A percentile compares a stretch with the other conserved stretches of the same genome.
phyloP scores from a whole-genome alignment of 2,797 vertebrate species.

The Lagothrix lagotricha region DNA sequence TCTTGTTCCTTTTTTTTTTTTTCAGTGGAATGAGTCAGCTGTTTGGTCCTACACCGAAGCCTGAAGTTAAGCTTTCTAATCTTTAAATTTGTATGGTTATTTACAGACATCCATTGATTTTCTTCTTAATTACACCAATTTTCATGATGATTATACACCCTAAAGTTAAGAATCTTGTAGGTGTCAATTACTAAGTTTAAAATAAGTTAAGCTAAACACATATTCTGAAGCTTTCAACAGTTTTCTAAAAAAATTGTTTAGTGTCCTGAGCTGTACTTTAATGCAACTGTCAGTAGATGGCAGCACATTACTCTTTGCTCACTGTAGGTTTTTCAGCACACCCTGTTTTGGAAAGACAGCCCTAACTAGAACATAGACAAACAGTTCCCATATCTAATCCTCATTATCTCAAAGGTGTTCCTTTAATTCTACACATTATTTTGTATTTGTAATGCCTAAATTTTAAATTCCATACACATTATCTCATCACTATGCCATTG shows the following conservation, averaged over 20 bases:
- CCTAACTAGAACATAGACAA: not conserved
- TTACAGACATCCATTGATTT: not conserved
- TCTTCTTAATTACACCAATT: not conserved
- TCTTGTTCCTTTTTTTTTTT: not conserved
- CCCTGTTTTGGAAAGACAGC: not conserved
- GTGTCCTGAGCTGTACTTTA: not conserved
- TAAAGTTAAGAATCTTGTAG: not conserved
- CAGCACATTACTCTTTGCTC: slow-evolving; percentile 47
- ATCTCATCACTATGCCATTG: not conserved
- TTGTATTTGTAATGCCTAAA: not conserved
- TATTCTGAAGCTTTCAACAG: not conserved
- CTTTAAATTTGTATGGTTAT: not conserved
- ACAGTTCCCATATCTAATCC: not conserved
- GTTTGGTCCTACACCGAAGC: not conserved
- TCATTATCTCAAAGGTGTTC: not conserved
- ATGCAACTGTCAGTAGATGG: slow-evolving; percentile 60
- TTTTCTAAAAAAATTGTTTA: not conserved
- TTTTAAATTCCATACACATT: not conserved
- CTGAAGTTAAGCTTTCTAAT: not conserved
- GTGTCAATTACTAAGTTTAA: not conserved
- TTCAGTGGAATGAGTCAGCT: not conserved
- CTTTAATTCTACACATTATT: slow-evolving; percentile 25
- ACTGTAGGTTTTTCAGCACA: not conserved
- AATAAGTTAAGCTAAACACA: not conserved
- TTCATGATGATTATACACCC: not conserved